Conservation (phyloP, 2,797 vertebrate genomes). For the Valencia hispanica region DNA sequence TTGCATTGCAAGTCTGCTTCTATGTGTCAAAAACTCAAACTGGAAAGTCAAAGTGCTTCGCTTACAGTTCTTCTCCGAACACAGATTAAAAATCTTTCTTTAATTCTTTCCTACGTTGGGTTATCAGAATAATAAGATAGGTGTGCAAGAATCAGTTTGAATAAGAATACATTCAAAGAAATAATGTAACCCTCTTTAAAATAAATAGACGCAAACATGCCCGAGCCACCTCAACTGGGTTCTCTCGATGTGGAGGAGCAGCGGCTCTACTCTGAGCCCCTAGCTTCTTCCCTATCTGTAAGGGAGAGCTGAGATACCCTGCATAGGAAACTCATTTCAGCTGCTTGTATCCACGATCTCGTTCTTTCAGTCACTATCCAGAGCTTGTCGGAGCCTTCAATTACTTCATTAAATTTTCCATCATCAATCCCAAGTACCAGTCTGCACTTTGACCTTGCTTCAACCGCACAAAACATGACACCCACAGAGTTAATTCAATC, state of each 20-base stretch:
- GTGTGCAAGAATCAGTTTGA: background rate
- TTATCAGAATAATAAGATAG: slow-evolving; percentile 6
- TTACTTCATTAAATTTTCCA: background rate
- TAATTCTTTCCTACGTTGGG: slow-evolving; percentile 14
- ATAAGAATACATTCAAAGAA: background rate
- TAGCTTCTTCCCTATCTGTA: too few relatives aligned
- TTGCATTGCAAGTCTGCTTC: background rate
- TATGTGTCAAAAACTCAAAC: slow-evolving; percentile 11
- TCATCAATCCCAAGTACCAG: background rate
- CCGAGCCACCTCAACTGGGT: too few relatives aligned
- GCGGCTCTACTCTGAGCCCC: too few relatives aligned
- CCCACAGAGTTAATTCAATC: background rate
- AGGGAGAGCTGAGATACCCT: too few relatives aligned
- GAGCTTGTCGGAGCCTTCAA: too few relatives aligned
- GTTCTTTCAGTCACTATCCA: too few relatives aligned
- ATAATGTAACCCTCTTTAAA: background rate
- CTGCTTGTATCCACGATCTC: too few relatives aligned
- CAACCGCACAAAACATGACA: background rate
- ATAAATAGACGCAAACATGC: too few relatives aligned
- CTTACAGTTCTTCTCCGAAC: slow-evolving; percentile 6
- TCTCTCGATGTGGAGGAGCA: too few relatives aligned
- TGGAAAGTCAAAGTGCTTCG: slow-evolving; percentile 17
- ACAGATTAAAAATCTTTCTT: slow-evolving; percentile 19
- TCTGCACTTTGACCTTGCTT: background rate
- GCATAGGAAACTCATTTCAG: too few relatives aligned